Conservation (phyloP, 2,888 invertebrate genomes). For the Eretmocerus hayati region DNA sequence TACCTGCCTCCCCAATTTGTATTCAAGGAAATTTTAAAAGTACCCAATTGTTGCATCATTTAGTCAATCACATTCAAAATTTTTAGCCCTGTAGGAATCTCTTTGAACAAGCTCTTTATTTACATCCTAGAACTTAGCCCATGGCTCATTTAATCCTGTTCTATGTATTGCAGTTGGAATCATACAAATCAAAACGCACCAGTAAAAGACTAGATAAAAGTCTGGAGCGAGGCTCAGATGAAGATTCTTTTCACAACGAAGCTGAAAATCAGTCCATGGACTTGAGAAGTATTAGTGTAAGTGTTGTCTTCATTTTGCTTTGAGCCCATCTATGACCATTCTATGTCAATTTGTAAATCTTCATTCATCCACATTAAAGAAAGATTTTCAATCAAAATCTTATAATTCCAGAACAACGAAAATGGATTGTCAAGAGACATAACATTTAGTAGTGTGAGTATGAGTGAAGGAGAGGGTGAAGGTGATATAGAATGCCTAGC, state of each 20-base stretch:
- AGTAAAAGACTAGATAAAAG: constrained; percentile 24
- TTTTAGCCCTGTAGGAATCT: too few relatives aligned
- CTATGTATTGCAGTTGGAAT: constrained; percentile 30
- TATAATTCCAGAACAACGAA: constrained; percentile 31
- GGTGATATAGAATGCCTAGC: constrained; percentile 41
- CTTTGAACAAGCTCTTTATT: too few relatives aligned
- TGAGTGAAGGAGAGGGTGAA: constrained; percentile 44
- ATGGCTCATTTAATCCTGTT: too few relatives aligned
- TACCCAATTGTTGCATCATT: too few relatives aligned
- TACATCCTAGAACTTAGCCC: too few relatives aligned
- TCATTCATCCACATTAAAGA: not conserved
- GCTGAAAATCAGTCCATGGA: constrained; percentile 28
- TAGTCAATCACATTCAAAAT: too few relatives aligned
- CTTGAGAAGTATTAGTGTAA: constrained; percentile 31
- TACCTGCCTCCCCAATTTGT: too few relatives aligned
- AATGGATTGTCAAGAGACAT: constrained; percentile 36
- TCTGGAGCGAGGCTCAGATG: constrained; percentile 29
- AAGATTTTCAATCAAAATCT: not conserved
- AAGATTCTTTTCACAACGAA: constrained; percentile 34
- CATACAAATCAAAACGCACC: constrained; percentile 31
- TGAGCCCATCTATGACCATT: too few relatives aligned
- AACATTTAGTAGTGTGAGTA: constrained; percentile 40
- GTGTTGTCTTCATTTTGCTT: too few relatives aligned
- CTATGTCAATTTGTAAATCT: not conserved
- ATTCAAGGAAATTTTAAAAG: too few relatives aligned